A percentile compares a stretch with the other conserved stretches of the same genome.
These are phyloP conservation scores for Micrasema minimum DNA, from an alignment of 1,140 invertebrate genomes.

Conservation along the genomic window DNA sequence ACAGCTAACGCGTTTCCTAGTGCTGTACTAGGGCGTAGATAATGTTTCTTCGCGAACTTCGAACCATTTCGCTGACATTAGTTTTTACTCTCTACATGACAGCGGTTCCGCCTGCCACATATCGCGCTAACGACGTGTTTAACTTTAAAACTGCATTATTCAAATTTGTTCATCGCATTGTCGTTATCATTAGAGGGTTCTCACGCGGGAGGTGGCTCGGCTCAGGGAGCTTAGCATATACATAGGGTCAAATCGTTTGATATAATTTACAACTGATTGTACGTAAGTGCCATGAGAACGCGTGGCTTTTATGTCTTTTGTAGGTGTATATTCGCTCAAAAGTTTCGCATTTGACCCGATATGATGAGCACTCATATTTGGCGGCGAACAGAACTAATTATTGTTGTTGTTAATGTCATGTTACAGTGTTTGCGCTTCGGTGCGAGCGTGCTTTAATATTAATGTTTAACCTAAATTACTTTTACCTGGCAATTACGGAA, in stretches of 20 bases:
- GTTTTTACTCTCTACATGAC: neutral
- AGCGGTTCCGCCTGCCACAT: slow-evolving; percentile 15
- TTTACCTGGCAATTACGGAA: neutral
- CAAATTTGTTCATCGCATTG: slow-evolving; percentile 37
- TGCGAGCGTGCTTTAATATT: neutral
- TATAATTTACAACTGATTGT: too few species aligned
- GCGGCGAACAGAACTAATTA: slow-evolving; percentile 13
- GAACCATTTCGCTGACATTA: neutral
- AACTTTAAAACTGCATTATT: slow-evolving; percentile 37
- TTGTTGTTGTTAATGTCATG: slow-evolving; percentile 24
- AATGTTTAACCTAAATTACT: neutral
- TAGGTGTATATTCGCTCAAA: too few species aligned
- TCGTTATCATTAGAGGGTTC: slow-evolving; percentile 26
- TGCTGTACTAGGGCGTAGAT: too few species aligned
- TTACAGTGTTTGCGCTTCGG: slow-evolving; percentile 18
- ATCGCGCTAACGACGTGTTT: slow-evolving; percentile 32
- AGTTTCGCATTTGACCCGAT: too few species aligned
- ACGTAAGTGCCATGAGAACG: too few species aligned
- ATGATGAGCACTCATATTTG: slow-evolving; percentile 8
- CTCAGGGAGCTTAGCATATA: too few species aligned
- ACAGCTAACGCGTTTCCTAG: too few species aligned
- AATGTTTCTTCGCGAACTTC: neutral
- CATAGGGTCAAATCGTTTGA: too few species aligned
- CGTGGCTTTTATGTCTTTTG: too few species aligned
- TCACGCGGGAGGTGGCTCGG: neutral